A percentile compares a stretch with the other conserved stretches of the same genome.
phyloP scores from a whole-genome alignment of 1,140 invertebrate genomes.

The Macrotrachela quadricornifera region DNA sequence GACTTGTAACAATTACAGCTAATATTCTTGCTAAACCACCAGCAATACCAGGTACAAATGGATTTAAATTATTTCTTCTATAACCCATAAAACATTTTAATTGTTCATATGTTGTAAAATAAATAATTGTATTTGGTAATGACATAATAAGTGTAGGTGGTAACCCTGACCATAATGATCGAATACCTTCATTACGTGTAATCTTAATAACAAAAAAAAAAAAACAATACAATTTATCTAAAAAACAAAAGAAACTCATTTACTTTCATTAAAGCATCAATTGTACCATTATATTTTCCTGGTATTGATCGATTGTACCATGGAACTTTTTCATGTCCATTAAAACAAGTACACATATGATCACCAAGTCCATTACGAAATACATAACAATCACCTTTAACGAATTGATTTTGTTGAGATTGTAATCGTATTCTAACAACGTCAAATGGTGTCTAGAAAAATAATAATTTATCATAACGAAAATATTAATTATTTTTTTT shows the following conservation, averaged over 20 bases:
- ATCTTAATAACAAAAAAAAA: constrained; percentile 42
- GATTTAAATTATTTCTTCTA: constrained; percentile 4
- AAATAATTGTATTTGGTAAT: constrained; percentile 4
- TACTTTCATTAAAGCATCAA: constrained; percentile 6
- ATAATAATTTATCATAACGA: no score
- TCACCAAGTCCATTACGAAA: constrained; percentile 7
- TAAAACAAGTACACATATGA: constrained; percentile 6
- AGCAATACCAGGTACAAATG: background rate
- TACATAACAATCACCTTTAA: background rate
- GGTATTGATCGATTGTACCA: constrained; percentile 2
- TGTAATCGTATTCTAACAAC: constrained; percentile 8
- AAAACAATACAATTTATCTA: no score
- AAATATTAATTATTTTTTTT: no score
- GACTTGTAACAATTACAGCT: background rate
- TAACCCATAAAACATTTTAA: constrained; percentile 32
- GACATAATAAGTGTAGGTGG: constrained; percentile 5
- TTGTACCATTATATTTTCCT: background rate
- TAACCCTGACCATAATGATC: constrained; percentile 4
- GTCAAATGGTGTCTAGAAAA: constrained; percentile 1
- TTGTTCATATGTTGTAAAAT: constrained; percentile 23
- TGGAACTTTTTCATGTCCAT: background rate
- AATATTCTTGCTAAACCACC: constrained; percentile 4
- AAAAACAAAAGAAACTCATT: no score
- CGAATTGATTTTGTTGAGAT: background rate
- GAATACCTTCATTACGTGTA: constrained; percentile 2